Conservation (phyloP, 1,140 invertebrate genomes). For the Mactra quadrangularis region DNA sequence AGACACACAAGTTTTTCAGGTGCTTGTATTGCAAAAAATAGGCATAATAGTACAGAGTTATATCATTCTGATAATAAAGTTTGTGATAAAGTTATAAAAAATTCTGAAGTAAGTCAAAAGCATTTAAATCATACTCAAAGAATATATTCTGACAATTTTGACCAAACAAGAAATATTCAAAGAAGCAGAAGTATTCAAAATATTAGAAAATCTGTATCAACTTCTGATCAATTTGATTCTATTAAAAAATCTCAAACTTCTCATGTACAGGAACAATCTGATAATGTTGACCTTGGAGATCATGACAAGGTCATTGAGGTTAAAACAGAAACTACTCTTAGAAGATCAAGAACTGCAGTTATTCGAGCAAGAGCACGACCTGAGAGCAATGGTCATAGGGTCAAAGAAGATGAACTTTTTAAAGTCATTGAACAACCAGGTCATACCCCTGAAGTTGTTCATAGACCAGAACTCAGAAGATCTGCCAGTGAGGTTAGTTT, state of each 20-base stretch:
- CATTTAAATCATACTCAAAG: no score
- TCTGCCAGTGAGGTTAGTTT: conserved; percentile 39
- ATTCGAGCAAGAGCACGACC: conserved; percentile 48
- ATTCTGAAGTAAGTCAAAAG: neutral
- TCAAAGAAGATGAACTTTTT: conserved; percentile 49
- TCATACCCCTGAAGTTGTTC: neutral
- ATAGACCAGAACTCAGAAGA: neutral
- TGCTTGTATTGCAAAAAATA: conserved; percentile 23
- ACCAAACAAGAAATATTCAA: no score
- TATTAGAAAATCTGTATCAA: conserved; percentile 25
- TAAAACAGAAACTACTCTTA: neutral
- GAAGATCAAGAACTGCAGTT: conserved; percentile 33
- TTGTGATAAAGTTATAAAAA: neutral
- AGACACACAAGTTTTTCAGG: conserved; percentile 36
- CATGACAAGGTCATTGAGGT: neutral
- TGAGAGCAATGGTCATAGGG: neutral
- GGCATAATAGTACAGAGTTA: conserved; percentile 23
- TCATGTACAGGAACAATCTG: conserved; percentile 14
- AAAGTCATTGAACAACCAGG: conserved; percentile 33
- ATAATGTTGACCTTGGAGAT: neutral
- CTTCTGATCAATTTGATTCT: conserved; percentile 6
- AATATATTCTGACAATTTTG: no score
- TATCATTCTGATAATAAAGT: neutral
- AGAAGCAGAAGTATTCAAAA: neutral
- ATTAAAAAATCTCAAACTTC: neutral